A percentile compares a stretch with the other conserved stretches of the same genome.
phyloP scores from a whole-genome alignment of 2,113 vertebrate genomes.

The Pachyramphus minor region DNA sequence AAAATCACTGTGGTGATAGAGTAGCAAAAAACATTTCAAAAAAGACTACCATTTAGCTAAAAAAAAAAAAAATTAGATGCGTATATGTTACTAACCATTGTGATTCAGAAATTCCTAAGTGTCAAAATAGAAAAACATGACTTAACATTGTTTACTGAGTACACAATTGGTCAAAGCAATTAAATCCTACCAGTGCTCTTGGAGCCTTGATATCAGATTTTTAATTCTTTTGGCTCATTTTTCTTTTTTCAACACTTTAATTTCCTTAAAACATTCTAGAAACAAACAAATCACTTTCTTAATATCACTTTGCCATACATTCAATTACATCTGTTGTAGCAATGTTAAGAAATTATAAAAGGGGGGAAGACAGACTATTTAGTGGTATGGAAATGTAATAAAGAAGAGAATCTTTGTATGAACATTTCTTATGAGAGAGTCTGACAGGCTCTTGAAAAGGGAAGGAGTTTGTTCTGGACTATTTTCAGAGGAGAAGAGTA shows the following conservation, averaged over 20 bases:
- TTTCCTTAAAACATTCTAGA: not conserved
- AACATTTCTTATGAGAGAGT: not conserved
- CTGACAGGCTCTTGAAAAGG: not conserved
- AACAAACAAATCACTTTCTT: not conserved
- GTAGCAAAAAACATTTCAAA: not conserved
- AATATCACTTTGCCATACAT: not conserved
- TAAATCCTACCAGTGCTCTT: not conserved
- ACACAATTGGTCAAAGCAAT: not conserved
- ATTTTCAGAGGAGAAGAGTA: not conserved
- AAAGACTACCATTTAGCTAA: not conserved
- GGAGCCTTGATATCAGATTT: not conserved
- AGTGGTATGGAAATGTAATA: not conserved
- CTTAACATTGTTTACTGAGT: not conserved
- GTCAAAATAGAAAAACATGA: rapidly evolving
- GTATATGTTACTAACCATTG: not conserved
- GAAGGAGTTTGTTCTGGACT: not conserved
- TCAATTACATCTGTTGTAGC: not conserved
- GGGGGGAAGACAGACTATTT: not conserved
- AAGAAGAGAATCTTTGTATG: not conserved
- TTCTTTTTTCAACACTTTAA: not conserved
- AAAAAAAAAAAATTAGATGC: not conserved
- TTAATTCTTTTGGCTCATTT: not conserved
- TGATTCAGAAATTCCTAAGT: not conserved
- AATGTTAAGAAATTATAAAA: not conserved
- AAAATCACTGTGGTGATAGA: not conserved